Evolutionary conservation across 2,797 vertebrate species (phyloP), one percentile per base, ranked within the genome.

Genomic region (Crenuchus spilurus): DNA sequence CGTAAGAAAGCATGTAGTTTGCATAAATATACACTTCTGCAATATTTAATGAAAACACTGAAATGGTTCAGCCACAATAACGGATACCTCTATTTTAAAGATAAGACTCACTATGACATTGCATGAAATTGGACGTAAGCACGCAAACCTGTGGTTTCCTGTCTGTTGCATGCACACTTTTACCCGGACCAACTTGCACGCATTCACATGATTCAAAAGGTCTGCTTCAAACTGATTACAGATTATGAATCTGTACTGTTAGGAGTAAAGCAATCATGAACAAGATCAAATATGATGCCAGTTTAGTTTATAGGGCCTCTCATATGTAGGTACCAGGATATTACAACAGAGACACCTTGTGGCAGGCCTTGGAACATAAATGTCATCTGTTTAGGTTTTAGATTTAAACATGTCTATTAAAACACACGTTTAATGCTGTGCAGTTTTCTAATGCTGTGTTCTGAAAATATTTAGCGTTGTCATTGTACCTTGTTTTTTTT

Each of bases 131-230:
- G 63, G 83, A 86, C 79, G 49, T n/a, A 42, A 70, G 39, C 72
- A 66, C 78, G 67, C 86, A 87, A 74, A 83, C 66, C 77, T 87
- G 51, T 87, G 18, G 82, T 58, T 91, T 91, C 88, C 89, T 90
- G 87, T 85, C 79, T 86, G 84, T 84, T 87, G 75, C 61, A 30
- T 6, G 11, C 52, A 41, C 33, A 24, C 16, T 68, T 77, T 71
- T 42, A 16, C 54, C 51, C n/a, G 9, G 46, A 41, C 26, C 37
- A 72, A 54, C 55, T 57, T 75, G 63, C 71, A 41, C 42, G 24
- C 33, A 64, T 67, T 69, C n/a, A 18, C 33, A 37, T 58, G 39
- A 64, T 58, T 64, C 64, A 74, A 44, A 18, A 9, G 65, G 48
- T 65, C 48, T 61, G 10, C 52, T 69, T 8, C 35, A 60, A 22